These are phyloP conservation scores for Homarus gammarus DNA, from an alignment of 2,888 invertebrate genomes.

Conservation along the genomic window DNA sequence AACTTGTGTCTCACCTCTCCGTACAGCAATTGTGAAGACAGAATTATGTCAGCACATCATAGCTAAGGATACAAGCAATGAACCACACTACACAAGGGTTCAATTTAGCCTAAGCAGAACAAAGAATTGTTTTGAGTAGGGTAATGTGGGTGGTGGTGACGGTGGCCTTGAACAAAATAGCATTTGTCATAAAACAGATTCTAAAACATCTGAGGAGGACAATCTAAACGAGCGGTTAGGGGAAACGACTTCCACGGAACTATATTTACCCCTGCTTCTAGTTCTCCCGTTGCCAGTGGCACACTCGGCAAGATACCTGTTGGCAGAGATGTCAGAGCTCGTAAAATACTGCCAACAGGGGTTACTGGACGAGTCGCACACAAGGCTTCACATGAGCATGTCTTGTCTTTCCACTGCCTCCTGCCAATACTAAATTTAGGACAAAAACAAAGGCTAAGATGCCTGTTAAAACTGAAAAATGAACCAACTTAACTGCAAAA, in stretches of 20 bases:
- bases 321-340: slow-evolving; percentile 20
- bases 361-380: slow-evolving; percentile 4
- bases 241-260: slow-evolving; percentile 18
- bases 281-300: slow-evolving; percentile 40
- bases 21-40: too few relatives aligned
- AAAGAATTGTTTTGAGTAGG: too few relatives aligned
- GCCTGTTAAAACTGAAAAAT: not conserved
- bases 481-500: too few relatives aligned
- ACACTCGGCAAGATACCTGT: slow-evolving; percentile 39
- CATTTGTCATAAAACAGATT: slow-evolving; percentile 6
- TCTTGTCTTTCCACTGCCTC: not conserved
- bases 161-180: too few relatives aligned
- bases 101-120: too few relatives aligned
- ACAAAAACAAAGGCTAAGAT: not conserved
- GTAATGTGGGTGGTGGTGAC: too few relatives aligned
- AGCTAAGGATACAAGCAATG: too few relatives aligned
- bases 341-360: slow-evolving; percentile 1
- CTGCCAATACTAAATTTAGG: slow-evolving; percentile 1
- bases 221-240: not conserved
- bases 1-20: too few relatives aligned
- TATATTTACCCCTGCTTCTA: slow-evolving; percentile 36
- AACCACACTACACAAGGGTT: too few relatives aligned
- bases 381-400: not conserved
- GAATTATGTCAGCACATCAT: too few relatives aligned
- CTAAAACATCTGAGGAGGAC: not conserved